A percentile compares a stretch with the other conserved stretches of the same genome.
These are phyloP conservation scores for Acrobasis consociella DNA, from an alignment of 2,888 invertebrate species.

Conservation along the genomic window DNA sequence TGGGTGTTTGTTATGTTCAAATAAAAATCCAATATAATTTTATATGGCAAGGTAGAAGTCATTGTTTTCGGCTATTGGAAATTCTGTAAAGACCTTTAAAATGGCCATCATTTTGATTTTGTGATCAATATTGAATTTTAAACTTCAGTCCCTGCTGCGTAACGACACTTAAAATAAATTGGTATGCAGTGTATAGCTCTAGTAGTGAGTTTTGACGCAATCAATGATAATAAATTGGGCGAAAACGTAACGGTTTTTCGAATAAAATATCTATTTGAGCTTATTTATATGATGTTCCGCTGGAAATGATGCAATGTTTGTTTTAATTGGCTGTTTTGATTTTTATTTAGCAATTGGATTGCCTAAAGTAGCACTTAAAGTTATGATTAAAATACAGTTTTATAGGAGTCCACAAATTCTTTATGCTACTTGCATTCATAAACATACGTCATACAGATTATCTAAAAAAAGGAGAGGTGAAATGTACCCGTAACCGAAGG, in stretches of 20 bases:
- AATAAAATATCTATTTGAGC: conserved; percentile 49
- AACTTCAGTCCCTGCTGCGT: conserved; percentile 61
- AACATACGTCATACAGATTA: too few species aligned
- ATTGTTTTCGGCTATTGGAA: conserved; percentile 57
- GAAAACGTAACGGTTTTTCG: conserved; percentile 46
- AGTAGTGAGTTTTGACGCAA: conserved; percentile 60
- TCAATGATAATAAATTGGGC: conserved; percentile 58
- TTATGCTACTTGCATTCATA: too few species aligned
- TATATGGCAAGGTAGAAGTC: conserved; percentile 43
- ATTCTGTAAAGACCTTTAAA: conserved; percentile 56
- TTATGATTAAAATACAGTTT: too few species aligned
- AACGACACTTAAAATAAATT: conserved; percentile 48
- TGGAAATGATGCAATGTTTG: conserved; percentile 15
- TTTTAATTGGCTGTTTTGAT: conserved; percentile 6
- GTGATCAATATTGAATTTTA: conserved; percentile 58
- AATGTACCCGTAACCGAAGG: too few species aligned
- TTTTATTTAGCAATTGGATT: background rate
- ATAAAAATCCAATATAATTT: conserved; percentile 42
- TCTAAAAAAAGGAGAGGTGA: too few species aligned
- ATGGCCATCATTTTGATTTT: conserved; percentile 51
- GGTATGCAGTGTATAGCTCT: conserved; percentile 44
- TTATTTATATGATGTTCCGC: conserved; percentile 44
- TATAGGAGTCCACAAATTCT: too few species aligned
- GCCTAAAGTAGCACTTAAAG: too few species aligned
- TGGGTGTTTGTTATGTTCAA: conserved; percentile 42